Conservation (phyloP, 2,113 vertebrate genomes). For the Haplotaxodon microlepis region DNA sequence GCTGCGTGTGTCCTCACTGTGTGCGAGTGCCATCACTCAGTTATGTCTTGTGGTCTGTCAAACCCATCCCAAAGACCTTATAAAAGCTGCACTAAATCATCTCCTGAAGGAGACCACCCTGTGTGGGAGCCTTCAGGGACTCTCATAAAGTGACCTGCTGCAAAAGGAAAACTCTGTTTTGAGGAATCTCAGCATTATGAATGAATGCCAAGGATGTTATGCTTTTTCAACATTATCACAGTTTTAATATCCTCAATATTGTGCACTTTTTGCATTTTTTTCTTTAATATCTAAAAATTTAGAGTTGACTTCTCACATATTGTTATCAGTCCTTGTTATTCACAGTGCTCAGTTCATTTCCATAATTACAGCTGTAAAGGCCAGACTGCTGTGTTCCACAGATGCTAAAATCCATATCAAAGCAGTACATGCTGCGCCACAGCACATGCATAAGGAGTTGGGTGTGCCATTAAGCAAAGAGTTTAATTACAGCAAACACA, state of each 20-base stretch:
- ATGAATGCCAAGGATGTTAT: neutral
- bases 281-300: neutral
- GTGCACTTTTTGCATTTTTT: neutral
- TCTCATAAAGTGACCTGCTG: neutral
- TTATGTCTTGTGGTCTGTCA: conserved; percentile 14
- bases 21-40: neutral
- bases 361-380: neutral
- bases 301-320: neutral
- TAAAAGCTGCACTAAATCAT: conserved; percentile 39
- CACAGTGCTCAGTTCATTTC: neutral
- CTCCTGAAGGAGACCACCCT: conserved; percentile 34
- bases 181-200: neutral
- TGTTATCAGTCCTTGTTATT: neutral
- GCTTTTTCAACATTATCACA: neutral
- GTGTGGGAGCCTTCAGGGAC: neutral
- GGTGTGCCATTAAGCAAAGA: conserved; percentile 32
- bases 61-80: neutral
- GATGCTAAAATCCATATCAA: neutral
- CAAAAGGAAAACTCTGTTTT: neutral
- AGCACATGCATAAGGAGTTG: conserved; percentile 24
- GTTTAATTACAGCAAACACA: conserved; percentile 54
- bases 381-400: neutral
- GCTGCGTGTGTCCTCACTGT: neutral
- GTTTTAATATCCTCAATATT: neutral
- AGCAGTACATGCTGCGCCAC: neutral